Percentiles rank a stretch among this genome's conserved stretches.
phyloP scores from a whole-genome alignment of 2,113 vertebrate genomes.

The Recurvirostra avosetta region DNA sequence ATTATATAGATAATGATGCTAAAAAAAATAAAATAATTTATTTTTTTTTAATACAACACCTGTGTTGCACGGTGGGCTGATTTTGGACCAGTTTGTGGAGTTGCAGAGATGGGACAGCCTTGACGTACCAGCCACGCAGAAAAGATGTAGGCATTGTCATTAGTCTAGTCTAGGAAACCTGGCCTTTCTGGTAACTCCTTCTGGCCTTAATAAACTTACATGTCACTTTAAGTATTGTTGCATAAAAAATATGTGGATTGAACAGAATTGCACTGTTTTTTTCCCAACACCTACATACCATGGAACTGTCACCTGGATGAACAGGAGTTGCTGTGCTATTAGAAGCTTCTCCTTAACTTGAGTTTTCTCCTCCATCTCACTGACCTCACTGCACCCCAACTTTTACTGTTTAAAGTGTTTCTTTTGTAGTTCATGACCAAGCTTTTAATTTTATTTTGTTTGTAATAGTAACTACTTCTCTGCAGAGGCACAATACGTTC shows the following conservation, averaged over 20 bases:
- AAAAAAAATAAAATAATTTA: neutral
- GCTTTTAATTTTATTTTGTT: neutral
- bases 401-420: neutral
- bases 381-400: neutral
- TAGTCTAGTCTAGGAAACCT: neutral
- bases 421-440: neutral
- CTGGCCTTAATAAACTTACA: neutral
- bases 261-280: neutral
- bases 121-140: neutral
- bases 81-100: neutral
- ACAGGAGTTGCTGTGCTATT: neutral
- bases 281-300: neutral
- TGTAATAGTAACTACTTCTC: neutral
- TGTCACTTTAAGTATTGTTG: neutral
- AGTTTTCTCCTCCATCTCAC: neutral
- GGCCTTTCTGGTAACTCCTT: neutral
- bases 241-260: neutral
- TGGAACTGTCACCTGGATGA: neutral
- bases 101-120: neutral
- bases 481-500: neutral
- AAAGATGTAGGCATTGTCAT: neutral
- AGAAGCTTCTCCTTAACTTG: neutral
- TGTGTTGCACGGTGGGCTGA: neutral
- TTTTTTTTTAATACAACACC: neutral
- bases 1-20: neutral